Conservation (phyloP, 2,797 vertebrate genomes). For the Falco peregrinus region DNA sequence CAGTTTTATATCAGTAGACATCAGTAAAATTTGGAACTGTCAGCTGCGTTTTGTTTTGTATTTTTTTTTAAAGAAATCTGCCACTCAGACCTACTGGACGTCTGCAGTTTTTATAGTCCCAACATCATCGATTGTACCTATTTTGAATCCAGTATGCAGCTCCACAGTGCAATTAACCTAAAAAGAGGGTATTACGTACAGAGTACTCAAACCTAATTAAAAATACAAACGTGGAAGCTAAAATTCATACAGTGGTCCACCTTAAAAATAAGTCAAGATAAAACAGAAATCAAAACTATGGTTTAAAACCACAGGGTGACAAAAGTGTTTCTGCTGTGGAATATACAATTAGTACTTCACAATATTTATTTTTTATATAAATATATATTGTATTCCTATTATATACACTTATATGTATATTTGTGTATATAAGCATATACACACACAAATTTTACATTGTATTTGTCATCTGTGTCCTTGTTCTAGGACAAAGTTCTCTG, state of each 20-base stretch:
- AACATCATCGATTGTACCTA: not conserved
- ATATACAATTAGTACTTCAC: not conserved
- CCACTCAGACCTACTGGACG: not conserved
- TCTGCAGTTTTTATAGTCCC: not conserved
- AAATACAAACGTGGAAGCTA: not conserved
- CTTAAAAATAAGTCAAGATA: not conserved
- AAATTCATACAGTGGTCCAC: not conserved
- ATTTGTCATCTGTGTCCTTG: not conserved
- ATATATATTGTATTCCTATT: not conserved
- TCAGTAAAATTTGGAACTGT: not conserved
- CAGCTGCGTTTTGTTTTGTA: not conserved
- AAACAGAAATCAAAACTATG: not conserved
- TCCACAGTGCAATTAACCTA: not conserved
- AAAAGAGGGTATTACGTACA: not conserved
- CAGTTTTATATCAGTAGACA: not conserved
- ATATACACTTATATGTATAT: not conserved
- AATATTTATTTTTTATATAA: not conserved
- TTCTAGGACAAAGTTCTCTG: not conserved
- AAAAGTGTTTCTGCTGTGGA: not conserved
- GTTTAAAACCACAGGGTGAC: not conserved
- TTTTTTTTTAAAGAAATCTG: not conserved
- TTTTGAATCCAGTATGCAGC: not conserved
- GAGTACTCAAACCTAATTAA: not conserved
- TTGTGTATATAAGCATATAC: not conserved
- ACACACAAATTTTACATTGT: not conserved